Evolutionary conservation across 2,888 invertebrate genomes (phyloP).

Genomic region (Panzeria rudis): DNA sequence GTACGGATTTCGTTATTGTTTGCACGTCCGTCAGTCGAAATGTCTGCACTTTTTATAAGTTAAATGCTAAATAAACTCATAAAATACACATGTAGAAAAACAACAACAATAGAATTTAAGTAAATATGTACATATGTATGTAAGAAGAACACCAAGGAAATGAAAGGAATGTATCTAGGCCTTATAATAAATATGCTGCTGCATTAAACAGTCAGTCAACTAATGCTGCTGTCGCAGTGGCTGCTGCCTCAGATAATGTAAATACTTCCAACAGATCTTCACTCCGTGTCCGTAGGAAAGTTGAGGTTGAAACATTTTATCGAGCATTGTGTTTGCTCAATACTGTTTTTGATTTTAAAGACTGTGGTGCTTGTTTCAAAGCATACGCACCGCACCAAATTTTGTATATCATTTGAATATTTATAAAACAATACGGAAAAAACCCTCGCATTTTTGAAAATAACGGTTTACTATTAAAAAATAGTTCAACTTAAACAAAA

Average conservation of each 20-base stretch:
- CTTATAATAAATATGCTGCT: constrained; percentile 5
- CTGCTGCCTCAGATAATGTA: constrained; percentile 64
- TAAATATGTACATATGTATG: not conserved
- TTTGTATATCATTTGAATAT: not conserved
- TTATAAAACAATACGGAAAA: not conserved
- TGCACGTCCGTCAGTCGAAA: constrained; percentile 72
- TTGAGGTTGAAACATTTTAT: constrained; percentile 49
- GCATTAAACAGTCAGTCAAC: constrained; percentile 7
- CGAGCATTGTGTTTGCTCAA: constrained; percentile 44
- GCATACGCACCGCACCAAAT: constrained; percentile 7
- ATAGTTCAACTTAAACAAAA: not conserved
- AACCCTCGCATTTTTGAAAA: not conserved
- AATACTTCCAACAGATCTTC: constrained; percentile 37
- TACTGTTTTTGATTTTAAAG: constrained; percentile 62
- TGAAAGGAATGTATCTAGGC: constrained; percentile 58
- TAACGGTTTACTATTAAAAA: not conserved
- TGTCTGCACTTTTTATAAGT: constrained; percentile 76
- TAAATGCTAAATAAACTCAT: constrained; percentile 56
- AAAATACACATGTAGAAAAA: constrained; percentile 32
- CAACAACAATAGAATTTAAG: not conserved
- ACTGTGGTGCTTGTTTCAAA: constrained; percentile 45
- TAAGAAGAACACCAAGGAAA: constrained; percentile 37
- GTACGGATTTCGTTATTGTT: constrained; percentile 16
- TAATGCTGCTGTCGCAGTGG: constrained; percentile 20
- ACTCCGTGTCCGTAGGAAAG: constrained; percentile 32